A percentile compares a stretch with the other conserved stretches of the same genome.
These are phyloP conservation scores for Eupeodes luniger DNA, from an alignment of 2,888 invertebrate species.

Conservation along the genomic window DNA sequence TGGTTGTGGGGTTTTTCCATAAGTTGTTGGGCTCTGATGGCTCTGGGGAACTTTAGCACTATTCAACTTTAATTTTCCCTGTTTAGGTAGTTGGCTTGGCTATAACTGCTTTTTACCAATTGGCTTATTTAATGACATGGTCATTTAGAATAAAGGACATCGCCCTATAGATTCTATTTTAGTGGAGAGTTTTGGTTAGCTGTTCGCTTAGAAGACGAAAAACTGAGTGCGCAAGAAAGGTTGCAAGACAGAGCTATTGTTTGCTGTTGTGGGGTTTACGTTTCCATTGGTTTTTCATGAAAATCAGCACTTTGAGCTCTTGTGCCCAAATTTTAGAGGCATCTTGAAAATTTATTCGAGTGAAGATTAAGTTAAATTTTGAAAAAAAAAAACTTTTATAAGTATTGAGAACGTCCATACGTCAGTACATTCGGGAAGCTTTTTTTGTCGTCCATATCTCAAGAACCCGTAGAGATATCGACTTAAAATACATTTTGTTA, in stretches of 20 bases:
- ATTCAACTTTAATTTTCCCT: slow-evolving; percentile 36
- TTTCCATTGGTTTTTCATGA: background rate
- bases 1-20: slow-evolving; percentile 43
- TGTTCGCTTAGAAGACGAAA: background rate
- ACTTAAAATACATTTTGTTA: too few relatives aligned
- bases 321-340: too few relatives aligned
- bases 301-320: background rate
- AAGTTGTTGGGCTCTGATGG: background rate
- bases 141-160: slow-evolving; percentile 24
- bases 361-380: too few relatives aligned
- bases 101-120: background rate
- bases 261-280: background rate
- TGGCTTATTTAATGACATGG: slow-evolving; percentile 7
- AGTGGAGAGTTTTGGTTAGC: background rate
- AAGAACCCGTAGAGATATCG: too few relatives aligned
- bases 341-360: too few relatives aligned
- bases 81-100: slow-evolving; percentile 22
- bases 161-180: background rate
- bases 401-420: too few relatives aligned
- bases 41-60: slow-evolving; percentile 20
- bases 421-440: too few relatives aligned
- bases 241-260: background rate
- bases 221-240: background rate
- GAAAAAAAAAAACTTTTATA: too few relatives aligned
- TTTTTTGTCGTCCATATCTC: too few relatives aligned